A percentile compares a stretch with the other conserved stretches of the same genome.
phyloP scores from a whole-genome alignment of 2,888 invertebrate genomes.

The Arrhopalites spinosus region DNA sequence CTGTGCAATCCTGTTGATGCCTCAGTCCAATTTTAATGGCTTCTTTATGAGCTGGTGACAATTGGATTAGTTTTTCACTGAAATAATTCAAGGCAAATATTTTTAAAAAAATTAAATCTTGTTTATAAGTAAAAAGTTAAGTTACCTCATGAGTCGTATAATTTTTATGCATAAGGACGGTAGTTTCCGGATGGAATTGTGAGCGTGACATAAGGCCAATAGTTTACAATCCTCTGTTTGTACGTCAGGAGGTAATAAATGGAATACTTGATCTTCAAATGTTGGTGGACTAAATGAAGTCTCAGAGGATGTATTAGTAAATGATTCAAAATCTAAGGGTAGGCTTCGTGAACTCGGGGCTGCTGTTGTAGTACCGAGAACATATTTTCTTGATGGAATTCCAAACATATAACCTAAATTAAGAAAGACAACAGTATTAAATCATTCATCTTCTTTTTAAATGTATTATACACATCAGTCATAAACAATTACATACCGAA shows the following conservation, averaged over 20 bases:
- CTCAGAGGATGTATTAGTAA: not conserved
- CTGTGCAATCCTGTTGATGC: conserved; percentile 1
- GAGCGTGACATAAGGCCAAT: conserved; percentile 28
- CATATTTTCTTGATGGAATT: conserved; percentile 55
- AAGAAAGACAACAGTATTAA: not conserved
- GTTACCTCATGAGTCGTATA: conserved; percentile 17
- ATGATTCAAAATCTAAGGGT: not conserved
- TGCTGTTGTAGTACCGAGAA: conserved; percentile 41
- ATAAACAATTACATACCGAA: no score
- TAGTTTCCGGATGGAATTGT: not conserved
- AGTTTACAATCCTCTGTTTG: conserved; percentile 9
- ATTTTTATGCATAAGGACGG: not conserved
- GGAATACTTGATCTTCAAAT: conserved; percentile 27
- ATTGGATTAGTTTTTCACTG: conserved; percentile 23
- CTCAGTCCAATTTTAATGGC: conserved; percentile 23
- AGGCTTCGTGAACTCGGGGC: conserved; percentile 17
- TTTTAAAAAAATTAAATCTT: not conserved
- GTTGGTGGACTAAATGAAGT: not conserved
- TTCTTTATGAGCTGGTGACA: conserved; percentile 10
- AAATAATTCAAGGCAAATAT: not conserved
- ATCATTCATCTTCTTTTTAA: not conserved
- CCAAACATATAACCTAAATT: conserved; percentile 52
- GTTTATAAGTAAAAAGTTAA: not conserved
- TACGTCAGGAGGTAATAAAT: conserved; percentile 14
- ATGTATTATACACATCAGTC: not conserved